Evolutionary conservation across 2,888 invertebrate genomes (phyloP).

Genomic region (Plebejus melissa): DNA sequence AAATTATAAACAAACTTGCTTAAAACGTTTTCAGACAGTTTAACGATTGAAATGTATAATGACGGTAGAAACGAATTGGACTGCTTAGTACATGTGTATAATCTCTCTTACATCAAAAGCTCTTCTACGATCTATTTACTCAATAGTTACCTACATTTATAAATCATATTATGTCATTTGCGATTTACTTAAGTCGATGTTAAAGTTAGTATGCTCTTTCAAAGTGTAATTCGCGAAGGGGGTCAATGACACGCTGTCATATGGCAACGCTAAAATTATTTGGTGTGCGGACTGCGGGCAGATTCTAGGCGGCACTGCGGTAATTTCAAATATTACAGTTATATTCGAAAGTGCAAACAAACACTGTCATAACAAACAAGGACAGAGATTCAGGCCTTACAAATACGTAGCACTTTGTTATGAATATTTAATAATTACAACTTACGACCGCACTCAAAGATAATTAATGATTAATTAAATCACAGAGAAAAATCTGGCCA

Average conservation of each 20-base stretch:
- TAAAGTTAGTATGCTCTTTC: neutral
- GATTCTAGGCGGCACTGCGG: constrained; percentile 10
- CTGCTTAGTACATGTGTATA: neutral
- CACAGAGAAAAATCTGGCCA: no score
- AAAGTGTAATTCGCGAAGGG: constrained; percentile 2
- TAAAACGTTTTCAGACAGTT: neutral
- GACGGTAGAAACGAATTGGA: neutral
- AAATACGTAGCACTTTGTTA: neutral
- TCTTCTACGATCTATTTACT: neutral
- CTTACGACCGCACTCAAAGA: neutral
- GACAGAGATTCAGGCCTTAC: constrained; percentile 16
- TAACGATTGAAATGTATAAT: neutral
- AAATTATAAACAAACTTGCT: neutral
- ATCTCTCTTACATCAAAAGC: neutral
- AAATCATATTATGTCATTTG: neutral
- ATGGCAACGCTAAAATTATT: constrained; percentile 24
- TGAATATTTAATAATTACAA: neutral
- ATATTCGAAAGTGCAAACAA: constrained; percentile 24
- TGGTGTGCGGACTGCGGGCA: constrained; percentile 9
- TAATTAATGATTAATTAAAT: no score
- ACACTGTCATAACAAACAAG: constrained; percentile 21
- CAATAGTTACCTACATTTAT: neutral
- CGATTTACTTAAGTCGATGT: neutral
- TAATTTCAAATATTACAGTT: constrained; percentile 25
- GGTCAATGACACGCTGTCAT: constrained; percentile 16